A percentile compares a stretch with the other conserved stretches of the same genome.
phyloP scores from a whole-genome alignment of 2,797 vertebrate species.

The Catamblyrhynchus diadema region DNA sequence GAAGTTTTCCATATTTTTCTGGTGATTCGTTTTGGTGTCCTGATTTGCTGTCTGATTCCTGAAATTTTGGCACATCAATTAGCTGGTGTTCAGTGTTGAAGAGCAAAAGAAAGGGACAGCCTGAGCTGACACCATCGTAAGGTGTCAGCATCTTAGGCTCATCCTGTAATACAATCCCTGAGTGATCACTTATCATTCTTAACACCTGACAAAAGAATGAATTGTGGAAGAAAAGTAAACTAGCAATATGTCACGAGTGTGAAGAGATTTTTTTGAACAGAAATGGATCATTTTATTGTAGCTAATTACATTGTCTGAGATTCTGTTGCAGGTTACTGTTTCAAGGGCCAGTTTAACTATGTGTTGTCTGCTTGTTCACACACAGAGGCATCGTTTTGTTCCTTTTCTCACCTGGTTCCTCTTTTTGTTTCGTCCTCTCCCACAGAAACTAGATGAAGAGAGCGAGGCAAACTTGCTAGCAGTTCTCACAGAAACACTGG shows the following conservation, averaged over 20 bases:
- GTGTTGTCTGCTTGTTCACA: not conserved
- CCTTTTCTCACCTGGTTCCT: not conserved
- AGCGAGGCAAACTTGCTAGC: slow-evolving; percentile 99
- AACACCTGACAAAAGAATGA: not conserved
- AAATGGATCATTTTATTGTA: not conserved
- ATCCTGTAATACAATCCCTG: slow-evolving; percentile 60
- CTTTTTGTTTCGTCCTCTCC: not conserved
- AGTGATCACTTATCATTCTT: slow-evolving; percentile 52
- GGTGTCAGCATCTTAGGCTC: slow-evolving; percentile 58
- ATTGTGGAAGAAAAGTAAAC: slow-evolving; percentile 21
- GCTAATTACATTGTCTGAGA: not conserved
- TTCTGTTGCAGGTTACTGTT: not conserved
- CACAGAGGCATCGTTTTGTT: not conserved
- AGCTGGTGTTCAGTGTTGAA: slow-evolving; percentile 71
- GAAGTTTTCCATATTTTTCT: slow-evolving; percentile 57
- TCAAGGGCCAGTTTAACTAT: not conserved
- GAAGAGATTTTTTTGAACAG: not conserved
- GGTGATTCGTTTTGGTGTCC: slow-evolving; percentile 88
- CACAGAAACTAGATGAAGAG: slow-evolving; percentile 99
- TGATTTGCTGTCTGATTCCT: slow-evolving; percentile 87
- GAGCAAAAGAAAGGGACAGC: slow-evolving; percentile 59
- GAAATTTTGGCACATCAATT: slow-evolving; percentile 90
- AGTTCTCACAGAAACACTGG: slow-evolving; percentile 98
- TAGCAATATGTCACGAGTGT: not conserved
- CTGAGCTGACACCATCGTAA: slow-evolving; percentile 49